A percentile compares a stretch with the other conserved stretches of the same genome.
Conservation (phyloP, 2,888 invertebrate genomes). For the Lymantria dispar region DNA sequence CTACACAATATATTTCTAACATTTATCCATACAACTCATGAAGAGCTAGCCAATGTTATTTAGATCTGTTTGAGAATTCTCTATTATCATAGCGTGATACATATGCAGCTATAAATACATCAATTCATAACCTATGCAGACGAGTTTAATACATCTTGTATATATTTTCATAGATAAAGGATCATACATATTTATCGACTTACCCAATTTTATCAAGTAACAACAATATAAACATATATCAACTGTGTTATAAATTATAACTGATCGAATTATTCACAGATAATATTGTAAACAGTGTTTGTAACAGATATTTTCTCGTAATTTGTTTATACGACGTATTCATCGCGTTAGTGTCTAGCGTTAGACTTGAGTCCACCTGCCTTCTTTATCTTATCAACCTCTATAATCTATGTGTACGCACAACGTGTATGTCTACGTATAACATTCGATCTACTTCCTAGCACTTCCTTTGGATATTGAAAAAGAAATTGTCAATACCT, state of each 20-base stretch:
- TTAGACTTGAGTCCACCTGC: conserved; percentile 19
- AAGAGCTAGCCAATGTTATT: too few species aligned
- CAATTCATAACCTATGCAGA: background rate
- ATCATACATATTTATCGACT: background rate
- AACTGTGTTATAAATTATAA: background rate
- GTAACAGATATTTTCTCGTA: conserved; percentile 8
- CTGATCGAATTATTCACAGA: background rate
- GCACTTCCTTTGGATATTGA: background rate
- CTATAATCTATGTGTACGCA: conserved; percentile 27
- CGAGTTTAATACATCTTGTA: background rate
- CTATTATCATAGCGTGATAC: too few species aligned
- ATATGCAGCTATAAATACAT: too few species aligned
- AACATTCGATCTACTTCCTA: background rate
- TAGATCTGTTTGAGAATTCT: too few species aligned
- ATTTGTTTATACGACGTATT: conserved; percentile 17
- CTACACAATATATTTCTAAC: too few species aligned
- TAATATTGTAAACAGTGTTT: conserved; percentile 4
- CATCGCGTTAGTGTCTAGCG: conserved; percentile 17
- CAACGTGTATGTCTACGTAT: background rate
- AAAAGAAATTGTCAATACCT: background rate
- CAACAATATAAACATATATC: background rate
- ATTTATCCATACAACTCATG: too few species aligned
- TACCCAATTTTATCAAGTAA: background rate
- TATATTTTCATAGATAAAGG: too few species aligned
- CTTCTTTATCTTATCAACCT: conserved; percentile 47